Evolutionary conservation across 2,113 vertebrate genomes (phyloP).

Genomic region (Aphyosemion australe): DNA sequence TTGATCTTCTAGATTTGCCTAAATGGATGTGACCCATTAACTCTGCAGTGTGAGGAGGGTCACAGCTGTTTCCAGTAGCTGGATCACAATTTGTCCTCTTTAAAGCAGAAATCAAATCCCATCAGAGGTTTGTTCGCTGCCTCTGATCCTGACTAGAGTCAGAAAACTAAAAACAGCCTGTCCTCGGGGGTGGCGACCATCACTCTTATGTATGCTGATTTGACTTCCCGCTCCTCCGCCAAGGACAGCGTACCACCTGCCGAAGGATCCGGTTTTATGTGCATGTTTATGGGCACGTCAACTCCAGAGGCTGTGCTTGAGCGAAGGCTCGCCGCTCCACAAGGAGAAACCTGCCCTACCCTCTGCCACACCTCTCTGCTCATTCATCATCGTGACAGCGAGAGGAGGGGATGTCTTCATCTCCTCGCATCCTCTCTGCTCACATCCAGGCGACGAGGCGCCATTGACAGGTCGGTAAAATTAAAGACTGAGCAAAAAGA

Average conservation of each 20-base stretch:
- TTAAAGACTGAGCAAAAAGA: slow-evolving; percentile 15
- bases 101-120: slow-evolving; percentile 53
- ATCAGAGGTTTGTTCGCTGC: slow-evolving; percentile 40
- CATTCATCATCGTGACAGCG: slow-evolving; percentile 71
- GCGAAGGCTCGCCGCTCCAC: slow-evolving; percentile 57
- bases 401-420: slow-evolving; percentile 41
- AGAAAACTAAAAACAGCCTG: slow-evolving; percentile 68
- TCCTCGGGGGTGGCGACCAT: slow-evolving; percentile 56
- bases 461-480: slow-evolving; percentile 32
- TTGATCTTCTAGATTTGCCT: slow-evolving; percentile 6
- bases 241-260: slow-evolving; percentile 79
- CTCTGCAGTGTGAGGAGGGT: slow-evolving; percentile 23
- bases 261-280: slow-evolving; percentile 72
- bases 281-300: slow-evolving; percentile 73
- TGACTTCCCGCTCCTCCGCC: slow-evolving; percentile 64
- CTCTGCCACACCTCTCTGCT: slow-evolving; percentile 64
- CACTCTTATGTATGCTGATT: slow-evolving; percentile 76
- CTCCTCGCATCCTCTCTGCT: slow-evolving; percentile 27
- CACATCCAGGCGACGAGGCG: slow-evolving; percentile 11
- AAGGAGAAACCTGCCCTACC: slow-evolving; percentile 61
- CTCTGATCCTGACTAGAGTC: slow-evolving; percentile 57
- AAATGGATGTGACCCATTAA: slow-evolving; percentile 32
- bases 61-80: slow-evolving; percentile 53
- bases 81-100: slow-evolving; percentile 38
- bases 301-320: slow-evolving; percentile 59